A percentile compares a stretch with the other conserved stretches of the same genome.
phyloP scores from a whole-genome alignment of 2,797 vertebrate species.

The Artibeus lituratus region DNA sequence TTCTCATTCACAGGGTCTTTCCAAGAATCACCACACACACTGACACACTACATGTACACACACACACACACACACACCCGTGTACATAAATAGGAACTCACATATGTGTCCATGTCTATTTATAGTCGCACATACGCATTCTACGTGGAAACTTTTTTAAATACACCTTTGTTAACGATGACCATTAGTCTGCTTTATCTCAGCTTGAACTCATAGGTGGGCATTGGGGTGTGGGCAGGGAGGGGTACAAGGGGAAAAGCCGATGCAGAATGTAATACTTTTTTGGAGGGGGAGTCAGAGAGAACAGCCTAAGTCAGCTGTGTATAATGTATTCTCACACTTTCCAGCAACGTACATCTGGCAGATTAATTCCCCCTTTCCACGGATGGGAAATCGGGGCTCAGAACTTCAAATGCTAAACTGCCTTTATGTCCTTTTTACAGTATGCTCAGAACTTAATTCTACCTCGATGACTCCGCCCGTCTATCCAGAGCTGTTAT shows the following conservation, averaged over 20 bases:
- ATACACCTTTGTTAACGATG: neutral
- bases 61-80: rapidly evolving
- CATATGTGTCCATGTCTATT: neutral
- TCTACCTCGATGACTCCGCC: neutral
- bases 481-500: slow-evolving; percentile 7
- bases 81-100: neutral
- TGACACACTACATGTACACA: neutral
- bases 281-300: neutral
- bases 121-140: neutral
- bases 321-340: slow-evolving; percentile 39
- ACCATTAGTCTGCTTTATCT: neutral
- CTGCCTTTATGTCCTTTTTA: neutral
- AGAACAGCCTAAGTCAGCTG: slow-evolving; percentile 12
- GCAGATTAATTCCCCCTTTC: slow-evolving; percentile 34
- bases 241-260: neutral
- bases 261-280: neutral
- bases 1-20: neutral
- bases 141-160: neutral
- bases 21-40: neutral
- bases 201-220: neutral
- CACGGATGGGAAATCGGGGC: slow-evolving; percentile 30
- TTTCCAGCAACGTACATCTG: neutral
- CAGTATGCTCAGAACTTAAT: slow-evolving; percentile 38
- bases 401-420: slow-evolving; percentile 50
- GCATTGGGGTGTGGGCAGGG: no score